These are phyloP conservation scores for Peromyscus polionotus DNA, from an alignment of 2,113 vertebrate species.

Conservation along the genomic window DNA sequence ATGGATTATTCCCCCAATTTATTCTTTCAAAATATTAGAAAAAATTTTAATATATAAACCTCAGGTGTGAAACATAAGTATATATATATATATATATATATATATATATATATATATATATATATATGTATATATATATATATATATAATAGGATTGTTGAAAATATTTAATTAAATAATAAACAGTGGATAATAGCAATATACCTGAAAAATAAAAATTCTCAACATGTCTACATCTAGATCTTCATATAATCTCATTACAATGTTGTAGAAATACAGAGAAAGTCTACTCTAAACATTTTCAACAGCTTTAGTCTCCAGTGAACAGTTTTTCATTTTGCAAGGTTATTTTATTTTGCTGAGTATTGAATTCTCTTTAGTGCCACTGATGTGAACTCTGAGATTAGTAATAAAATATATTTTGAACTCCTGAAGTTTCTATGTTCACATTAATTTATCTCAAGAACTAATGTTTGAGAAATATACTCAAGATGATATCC, in stretches of 20 bases:
- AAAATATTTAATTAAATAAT: neutral
- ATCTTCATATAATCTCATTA: neutral
- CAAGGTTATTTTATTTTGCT: neutral
- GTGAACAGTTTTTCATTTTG: neutral
- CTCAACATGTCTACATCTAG: neutral
- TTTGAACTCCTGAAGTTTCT: neutral
- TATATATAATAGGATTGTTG: accelerated
- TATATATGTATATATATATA: neutral
- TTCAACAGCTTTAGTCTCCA: neutral
- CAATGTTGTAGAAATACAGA: neutral
- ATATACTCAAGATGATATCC: neutral
- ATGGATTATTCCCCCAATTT: neutral
- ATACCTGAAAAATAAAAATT: neutral
- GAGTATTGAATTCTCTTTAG: conserved; percentile 4
- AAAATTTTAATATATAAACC: neutral
- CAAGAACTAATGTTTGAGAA: conserved; percentile 4
- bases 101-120: neutral
- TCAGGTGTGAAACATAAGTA: neutral
- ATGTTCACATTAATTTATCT: conserved; percentile 10
- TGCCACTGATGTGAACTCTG: conserved; percentile 13
- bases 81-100: neutral
- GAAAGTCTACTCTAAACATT: neutral
- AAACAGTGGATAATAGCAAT: neutral
- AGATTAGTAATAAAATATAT: conserved; percentile 28
- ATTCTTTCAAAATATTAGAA: neutral